Evolutionary conservation across 2,113 vertebrate genomes (phyloP).

Genomic region (Charina bottae): DNA sequence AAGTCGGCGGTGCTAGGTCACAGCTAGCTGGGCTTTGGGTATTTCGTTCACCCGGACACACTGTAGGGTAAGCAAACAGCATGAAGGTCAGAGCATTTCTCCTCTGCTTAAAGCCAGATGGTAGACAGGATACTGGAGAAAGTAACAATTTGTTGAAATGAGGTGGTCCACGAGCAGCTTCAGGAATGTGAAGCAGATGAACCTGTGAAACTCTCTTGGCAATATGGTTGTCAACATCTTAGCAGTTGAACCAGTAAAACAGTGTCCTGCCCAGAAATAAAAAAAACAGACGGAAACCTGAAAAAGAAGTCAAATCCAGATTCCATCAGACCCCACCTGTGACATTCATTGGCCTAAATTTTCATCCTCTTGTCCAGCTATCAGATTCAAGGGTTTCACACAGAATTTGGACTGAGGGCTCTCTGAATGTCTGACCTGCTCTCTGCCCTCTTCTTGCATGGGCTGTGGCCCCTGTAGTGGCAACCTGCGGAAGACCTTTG

Average conservation of each 20-base stretch:
- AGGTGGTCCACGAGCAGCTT: not conserved
- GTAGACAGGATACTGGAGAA: not conserved
- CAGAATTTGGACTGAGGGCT: not conserved
- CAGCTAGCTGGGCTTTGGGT: not conserved
- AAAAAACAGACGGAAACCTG: not conserved
- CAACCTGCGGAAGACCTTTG: too few species aligned
- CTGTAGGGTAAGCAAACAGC: not conserved
- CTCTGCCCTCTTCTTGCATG: not conserved
- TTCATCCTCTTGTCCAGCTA: not conserved
- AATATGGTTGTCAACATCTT: not conserved
- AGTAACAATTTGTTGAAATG: not conserved
- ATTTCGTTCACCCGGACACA: not conserved
- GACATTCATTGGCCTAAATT: not conserved
- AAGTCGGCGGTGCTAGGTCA: not conserved
- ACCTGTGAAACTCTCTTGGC: not conserved
- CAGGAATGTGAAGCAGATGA: not conserved
- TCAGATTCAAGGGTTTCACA: not conserved
- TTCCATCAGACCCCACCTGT: not conserved
- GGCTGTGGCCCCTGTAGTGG: too few species aligned
- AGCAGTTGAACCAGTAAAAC: not conserved
- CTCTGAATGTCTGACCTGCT: not conserved
- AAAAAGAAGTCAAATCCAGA: not conserved
- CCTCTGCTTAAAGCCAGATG: not conserved
- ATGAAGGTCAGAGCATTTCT: conserved; percentile 25
- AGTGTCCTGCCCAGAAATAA: not conserved